Percentiles rank a stretch among this genome's conserved stretches.
These are phyloP conservation scores for Rhinatrema bivittatum DNA, from an alignment of 2,797 vertebrate genomes.

Conservation along the genomic window DNA sequence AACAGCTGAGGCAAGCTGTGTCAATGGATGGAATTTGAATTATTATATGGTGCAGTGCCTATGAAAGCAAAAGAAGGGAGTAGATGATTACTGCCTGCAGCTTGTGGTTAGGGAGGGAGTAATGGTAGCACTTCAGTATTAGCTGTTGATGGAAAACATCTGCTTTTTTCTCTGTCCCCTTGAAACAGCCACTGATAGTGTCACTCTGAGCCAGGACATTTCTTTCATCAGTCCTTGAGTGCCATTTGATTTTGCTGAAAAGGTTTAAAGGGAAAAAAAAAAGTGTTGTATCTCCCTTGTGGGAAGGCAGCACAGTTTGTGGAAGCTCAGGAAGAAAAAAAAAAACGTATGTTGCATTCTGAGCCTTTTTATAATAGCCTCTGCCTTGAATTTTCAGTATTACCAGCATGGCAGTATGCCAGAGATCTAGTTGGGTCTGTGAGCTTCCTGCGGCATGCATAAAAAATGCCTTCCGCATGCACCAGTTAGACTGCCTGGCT, in stretches of 20 bases:
- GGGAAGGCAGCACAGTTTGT: too few relatives aligned
- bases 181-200: slow-evolving; percentile 18
- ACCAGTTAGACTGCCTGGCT: too few relatives aligned
- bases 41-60: slow-evolving; percentile 44
- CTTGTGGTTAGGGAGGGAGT: slow-evolving; percentile 43
- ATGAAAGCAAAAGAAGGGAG: slow-evolving; percentile 47
- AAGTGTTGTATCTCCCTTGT: too few relatives aligned
- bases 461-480: too few relatives aligned
- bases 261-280: slow-evolving; percentile 22
- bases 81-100: slow-evolving; percentile 41
- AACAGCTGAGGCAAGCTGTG: slow-evolving; percentile 59
- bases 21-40: slow-evolving; percentile 53
- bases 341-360: slow-evolving; percentile 16
- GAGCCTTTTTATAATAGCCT: slow-evolving; percentile 31
- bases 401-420: too few relatives aligned
- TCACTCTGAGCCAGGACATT: slow-evolving; percentile 28
- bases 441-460: too few relatives aligned
- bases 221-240: slow-evolving; percentile 18
- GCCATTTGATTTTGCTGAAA: slow-evolving; percentile 22
- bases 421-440: too few relatives aligned
- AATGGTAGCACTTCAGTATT: slow-evolving; percentile 34
- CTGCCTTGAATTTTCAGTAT: too few relatives aligned
- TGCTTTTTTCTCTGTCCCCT: slow-evolving; percentile 37
- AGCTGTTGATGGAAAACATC: slow-evolving; percentile 53
- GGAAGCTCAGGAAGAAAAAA: too few relatives aligned